These are phyloP conservation scores for Lasioglossum albipes DNA, from an alignment of 1,140 invertebrate species.

Conservation along the genomic window DNA sequence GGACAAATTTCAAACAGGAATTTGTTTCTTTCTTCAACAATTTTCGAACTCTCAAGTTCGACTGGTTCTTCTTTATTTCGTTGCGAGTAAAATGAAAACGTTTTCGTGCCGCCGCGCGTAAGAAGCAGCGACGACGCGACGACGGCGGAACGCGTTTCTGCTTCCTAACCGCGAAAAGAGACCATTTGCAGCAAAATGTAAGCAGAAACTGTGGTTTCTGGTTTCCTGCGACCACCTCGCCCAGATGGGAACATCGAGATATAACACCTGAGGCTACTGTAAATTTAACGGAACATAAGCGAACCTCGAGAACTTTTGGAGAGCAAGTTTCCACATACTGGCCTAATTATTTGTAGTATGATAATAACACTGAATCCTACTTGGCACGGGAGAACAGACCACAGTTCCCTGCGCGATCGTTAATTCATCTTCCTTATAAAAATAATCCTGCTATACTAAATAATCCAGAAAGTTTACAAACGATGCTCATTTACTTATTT, in stretches of 20 bases:
- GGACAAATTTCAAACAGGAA: no score
- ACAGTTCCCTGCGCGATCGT: no score
- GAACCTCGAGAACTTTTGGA: not conserved
- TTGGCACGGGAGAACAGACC: not conserved
- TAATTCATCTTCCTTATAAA: no score
- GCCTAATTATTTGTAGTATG: not conserved
- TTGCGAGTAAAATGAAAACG: not conserved
- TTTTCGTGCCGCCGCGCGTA: not conserved
- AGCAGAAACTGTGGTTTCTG: constrained; percentile 48
- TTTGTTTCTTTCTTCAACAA: no score
- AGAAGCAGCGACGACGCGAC: constrained; percentile 16
- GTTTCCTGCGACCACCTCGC: constrained; percentile 18
- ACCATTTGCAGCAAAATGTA: constrained; percentile 28
- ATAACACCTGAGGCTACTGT: not conserved
- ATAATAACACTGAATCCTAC: not conserved
- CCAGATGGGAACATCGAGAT: constrained; percentile 27
- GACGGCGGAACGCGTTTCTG: constrained; percentile 20
- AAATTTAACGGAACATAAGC: not conserved
- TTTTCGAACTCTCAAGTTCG: no score
- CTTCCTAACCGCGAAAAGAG: constrained; percentile 45
- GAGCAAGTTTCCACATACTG: not conserved
- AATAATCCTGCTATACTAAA: no score
- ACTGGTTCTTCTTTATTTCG: no score
- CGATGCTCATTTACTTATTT: no score
- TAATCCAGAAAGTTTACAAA: no score